phyloP scores from a whole-genome alignment of 2,113 vertebrate genomes.

The Choloepus hoffmanni region DNA sequence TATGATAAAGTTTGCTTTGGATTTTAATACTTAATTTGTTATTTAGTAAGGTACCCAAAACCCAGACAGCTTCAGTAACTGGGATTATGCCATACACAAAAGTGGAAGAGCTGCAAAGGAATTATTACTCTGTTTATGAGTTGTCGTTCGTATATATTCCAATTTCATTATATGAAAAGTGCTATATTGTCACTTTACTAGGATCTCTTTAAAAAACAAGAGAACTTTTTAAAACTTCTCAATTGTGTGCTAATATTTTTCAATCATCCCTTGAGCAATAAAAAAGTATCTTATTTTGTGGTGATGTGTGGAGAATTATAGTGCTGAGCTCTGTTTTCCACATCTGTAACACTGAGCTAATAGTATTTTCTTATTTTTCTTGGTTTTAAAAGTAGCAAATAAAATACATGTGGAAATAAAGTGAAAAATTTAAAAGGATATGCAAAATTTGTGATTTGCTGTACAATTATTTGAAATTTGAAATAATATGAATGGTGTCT shows the following conservation, averaged over 20 bases:
- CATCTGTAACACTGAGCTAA: neutral
- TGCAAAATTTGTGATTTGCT: neutral
- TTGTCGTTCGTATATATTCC: neutral
- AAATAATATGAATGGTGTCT: neutral
- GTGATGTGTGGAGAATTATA: neutral
- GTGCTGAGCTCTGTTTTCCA: neutral
- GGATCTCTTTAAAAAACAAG: neutral
- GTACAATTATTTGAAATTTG: conserved; percentile 30
- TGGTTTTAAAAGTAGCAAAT: neutral
- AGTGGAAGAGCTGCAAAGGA: neutral
- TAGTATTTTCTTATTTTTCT: neutral
- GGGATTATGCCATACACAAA: neutral
- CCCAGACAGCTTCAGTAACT: neutral
- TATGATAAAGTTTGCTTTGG: neutral
- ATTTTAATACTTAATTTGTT: neutral
- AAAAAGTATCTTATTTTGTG: neutral
- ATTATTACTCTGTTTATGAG: neutral
- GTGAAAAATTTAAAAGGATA: neutral
- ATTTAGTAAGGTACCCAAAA: neutral
- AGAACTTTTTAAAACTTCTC: neutral
- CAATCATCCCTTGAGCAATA: neutral
- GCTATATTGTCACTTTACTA: neutral
- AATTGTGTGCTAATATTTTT: neutral
- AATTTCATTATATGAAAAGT: neutral
- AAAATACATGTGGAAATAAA: neutral